These are phyloP conservation scores for Dione vanillae DNA, from an alignment of 2,888 invertebrate species.

Conservation along the genomic window DNA sequence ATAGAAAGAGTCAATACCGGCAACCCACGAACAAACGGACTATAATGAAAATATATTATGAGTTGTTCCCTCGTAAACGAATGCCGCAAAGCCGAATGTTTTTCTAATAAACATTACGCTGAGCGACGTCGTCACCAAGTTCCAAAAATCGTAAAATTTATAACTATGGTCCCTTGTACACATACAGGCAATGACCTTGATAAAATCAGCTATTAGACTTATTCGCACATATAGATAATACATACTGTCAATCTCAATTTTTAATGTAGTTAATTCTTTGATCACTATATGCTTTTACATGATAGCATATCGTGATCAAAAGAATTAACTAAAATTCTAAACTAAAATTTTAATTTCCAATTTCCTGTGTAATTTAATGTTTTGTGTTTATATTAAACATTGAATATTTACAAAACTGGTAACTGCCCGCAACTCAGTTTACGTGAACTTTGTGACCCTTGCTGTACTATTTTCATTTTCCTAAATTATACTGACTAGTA, in stretches of 20 bases:
- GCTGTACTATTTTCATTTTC: too few species aligned
- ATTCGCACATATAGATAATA: background rate
- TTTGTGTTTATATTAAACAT: too few species aligned
- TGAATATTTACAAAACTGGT: too few species aligned
- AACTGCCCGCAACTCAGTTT: too few species aligned
- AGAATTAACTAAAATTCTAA: too few species aligned
- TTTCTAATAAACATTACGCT: constrained; percentile 76
- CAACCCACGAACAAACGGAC: constrained; percentile 73
- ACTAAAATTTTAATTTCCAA: too few species aligned
- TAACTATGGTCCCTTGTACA: constrained; percentile 53
- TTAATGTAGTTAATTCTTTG: background rate
- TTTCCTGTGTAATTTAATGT: too few species aligned
- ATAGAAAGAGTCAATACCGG: constrained; percentile 71
- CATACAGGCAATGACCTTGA: constrained; percentile 45
- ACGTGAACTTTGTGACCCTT: too few species aligned
- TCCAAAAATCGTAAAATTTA: constrained; percentile 73
- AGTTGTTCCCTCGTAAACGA: constrained; percentile 70
- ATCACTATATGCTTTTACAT: background rate
- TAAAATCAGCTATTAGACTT: constrained; percentile 20
- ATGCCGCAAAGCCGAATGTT: constrained; percentile 65
- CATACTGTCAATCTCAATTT: background rate
- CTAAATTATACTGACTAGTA: too few species aligned
- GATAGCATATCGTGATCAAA: too few species aligned
- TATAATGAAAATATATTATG: constrained; percentile 79
- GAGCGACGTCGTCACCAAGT: constrained; percentile 67